Evolutionary conservation across 2,113 vertebrate genomes (phyloP).

Genomic region (Solea senegalensis): DNA sequence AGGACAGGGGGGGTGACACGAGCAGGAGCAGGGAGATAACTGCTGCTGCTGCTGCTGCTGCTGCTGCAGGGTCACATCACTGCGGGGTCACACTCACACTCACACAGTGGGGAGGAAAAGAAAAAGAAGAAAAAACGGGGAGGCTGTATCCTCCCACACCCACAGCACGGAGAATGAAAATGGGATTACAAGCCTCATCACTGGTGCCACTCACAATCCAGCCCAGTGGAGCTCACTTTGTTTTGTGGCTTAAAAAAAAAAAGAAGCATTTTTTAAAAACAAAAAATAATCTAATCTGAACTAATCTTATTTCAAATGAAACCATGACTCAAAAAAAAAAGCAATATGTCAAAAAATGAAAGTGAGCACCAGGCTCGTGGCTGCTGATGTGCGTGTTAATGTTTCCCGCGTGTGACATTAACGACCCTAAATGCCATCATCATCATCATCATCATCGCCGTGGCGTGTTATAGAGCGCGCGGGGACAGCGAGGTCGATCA

Average conservation of each 20-base stretch:
- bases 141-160: too few species aligned
- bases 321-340: too few species aligned
- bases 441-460: not conserved
- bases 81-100: slow-evolving; percentile 61
- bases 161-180: slow-evolving; percentile 31
- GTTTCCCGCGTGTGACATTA: slow-evolving; percentile 74
- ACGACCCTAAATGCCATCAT: slow-evolving; percentile 78
- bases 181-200: slow-evolving; percentile 55
- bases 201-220: slow-evolving; percentile 47
- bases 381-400: slow-evolving; percentile 44
- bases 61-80: slow-evolving; percentile 55
- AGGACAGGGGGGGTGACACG: slow-evolving; percentile 38
- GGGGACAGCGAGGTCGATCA: slow-evolving; percentile 83
- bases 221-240: slow-evolving; percentile 3
- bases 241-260: slow-evolving; percentile 5
- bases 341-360: not conserved
- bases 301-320: too few species aligned
- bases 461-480: not conserved
- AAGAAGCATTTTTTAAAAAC: not conserved
- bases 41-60: too few species aligned
- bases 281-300: too few species aligned
- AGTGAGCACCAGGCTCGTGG: slow-evolving; percentile 10
- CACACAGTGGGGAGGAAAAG: too few species aligned
- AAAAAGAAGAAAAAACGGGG: too few species aligned
- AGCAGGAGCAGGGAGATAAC: slow-evolving; percentile 3